These are phyloP conservation scores for Coremacera marginata DNA, from an alignment of 2,888 invertebrate genomes.

Conservation along the genomic window DNA sequence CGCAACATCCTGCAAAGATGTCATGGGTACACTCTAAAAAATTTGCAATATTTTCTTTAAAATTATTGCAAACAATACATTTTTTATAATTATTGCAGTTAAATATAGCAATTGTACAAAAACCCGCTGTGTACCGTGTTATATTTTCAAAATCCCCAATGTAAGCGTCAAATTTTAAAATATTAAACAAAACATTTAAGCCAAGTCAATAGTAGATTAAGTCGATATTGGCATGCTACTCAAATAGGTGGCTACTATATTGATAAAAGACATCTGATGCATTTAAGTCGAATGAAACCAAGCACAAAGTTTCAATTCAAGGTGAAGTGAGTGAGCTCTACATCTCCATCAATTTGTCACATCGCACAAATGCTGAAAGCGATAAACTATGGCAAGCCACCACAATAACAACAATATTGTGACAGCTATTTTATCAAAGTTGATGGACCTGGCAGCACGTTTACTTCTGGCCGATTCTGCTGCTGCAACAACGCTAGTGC, in stretches of 20 bases:
- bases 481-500: not conserved
- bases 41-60: no score
- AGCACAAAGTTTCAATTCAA: not conserved
- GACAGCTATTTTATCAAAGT: not conserved
- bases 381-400: not conserved
- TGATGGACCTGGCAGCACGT: constrained; percentile 8
- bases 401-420: not conserved
- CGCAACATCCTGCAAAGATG: no score
- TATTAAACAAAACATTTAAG: no score
- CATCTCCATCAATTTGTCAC: not conserved
- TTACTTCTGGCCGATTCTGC: not conserved
- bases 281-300: not conserved
- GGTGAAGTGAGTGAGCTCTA: not conserved
- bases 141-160: no score
- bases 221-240: not conserved
- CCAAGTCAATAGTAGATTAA: no score
- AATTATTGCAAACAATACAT: no score
- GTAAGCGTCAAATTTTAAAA: no score
- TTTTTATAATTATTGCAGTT: no score
- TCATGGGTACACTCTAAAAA: no score
- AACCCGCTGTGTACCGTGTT: no score
- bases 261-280: not conserved
- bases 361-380: not conserved
- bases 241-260: not conserved
- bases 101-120: no score